phyloP scores from a whole-genome alignment of 2,797 vertebrate species.

The Halcyon chelicuti region DNA sequence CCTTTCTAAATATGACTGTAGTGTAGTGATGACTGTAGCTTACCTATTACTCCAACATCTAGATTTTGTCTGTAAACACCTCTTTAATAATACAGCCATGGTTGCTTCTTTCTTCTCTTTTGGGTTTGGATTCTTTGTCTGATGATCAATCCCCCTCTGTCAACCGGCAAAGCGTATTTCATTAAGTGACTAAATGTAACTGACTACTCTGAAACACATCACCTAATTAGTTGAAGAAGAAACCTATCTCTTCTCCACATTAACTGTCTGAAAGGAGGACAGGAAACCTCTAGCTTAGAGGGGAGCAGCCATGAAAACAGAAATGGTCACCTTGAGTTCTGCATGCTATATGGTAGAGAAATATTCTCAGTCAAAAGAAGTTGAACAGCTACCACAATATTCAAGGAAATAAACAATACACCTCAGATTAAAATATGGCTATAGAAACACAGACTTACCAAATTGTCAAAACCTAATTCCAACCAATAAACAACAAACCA shows the following conservation, averaged over 20 bases:
- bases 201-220: not conserved
- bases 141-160: not conserved
- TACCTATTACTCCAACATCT: not conserved
- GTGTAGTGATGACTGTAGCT: not conserved
- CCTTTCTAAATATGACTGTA: not conserved
- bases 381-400: not conserved
- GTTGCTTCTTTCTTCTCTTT: not conserved
- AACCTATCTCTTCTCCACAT: not conserved
- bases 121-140: not conserved
- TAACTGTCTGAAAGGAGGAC: constrained; percentile 19
- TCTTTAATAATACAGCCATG: not conserved
- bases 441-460: not conserved
- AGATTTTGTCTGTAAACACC: not conserved
- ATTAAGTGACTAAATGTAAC: constrained; percentile 38
- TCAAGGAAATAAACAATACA: not conserved
- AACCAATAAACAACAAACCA: not conserved
- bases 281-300: not conserved
- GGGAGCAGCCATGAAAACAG: not conserved
- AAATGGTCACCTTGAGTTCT: not conserved
- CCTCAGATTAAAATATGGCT: not conserved
- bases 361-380: not conserved
- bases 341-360: not conserved
- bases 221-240: constrained; percentile 4
- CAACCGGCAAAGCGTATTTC: constrained; percentile 25
- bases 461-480: not conserved